Evolutionary conservation across 1,140 invertebrate species (phyloP).

Genomic region (Stegodyphus mimosarum): DNA sequence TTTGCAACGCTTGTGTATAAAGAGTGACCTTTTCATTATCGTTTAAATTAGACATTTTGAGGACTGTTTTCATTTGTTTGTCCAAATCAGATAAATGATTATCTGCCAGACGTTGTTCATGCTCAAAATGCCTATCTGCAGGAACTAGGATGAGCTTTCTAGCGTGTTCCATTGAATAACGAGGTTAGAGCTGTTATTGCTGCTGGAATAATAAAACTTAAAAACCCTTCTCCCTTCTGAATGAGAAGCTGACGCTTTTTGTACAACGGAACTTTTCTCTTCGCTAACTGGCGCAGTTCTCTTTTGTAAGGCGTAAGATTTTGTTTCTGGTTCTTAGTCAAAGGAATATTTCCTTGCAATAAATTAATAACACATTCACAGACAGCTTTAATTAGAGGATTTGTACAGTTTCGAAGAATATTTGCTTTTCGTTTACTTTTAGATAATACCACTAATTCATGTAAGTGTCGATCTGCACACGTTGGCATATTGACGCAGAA

Average conservation of each 20-base stretch:
- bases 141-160: neutral
- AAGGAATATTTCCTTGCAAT: too few relatives aligned
- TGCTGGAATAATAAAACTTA: neutral
- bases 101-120: too few relatives aligned
- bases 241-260: neutral
- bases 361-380: too few relatives aligned
- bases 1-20: too few relatives aligned
- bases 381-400: slow-evolving; percentile 3
- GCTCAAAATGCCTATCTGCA: too few relatives aligned
- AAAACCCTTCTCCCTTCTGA: slow-evolving; percentile 7
- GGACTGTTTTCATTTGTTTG: too few relatives aligned
- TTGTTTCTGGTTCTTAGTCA: too few relatives aligned
- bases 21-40: too few relatives aligned
- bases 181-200: neutral
- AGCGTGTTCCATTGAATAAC: slow-evolving; percentile 6
- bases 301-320: neutral
- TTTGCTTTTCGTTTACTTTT: neutral
- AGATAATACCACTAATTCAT: neutral
- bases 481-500: neutral
- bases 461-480: neutral
- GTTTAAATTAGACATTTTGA: too few relatives aligned
- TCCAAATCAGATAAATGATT: too few relatives aligned
- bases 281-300: neutral
- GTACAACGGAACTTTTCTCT: neutral
- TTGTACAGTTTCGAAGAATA: neutral